These are phyloP conservation scores for Ormyrus nitidulus DNA, from an alignment of 2,888 invertebrate genomes.

Conservation along the genomic window DNA sequence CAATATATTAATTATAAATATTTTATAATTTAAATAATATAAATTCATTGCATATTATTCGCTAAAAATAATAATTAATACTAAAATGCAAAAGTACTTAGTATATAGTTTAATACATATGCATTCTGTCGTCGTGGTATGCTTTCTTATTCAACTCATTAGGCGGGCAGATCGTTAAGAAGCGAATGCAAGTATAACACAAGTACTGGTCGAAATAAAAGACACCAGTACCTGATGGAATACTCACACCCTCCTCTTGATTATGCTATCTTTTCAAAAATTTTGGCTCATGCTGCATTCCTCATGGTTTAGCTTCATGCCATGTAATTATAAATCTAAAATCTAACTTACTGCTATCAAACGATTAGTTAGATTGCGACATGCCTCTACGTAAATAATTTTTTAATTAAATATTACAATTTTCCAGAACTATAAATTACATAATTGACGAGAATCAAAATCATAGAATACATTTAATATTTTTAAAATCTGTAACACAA, in stretches of 20 bases:
- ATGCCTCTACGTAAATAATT: too few relatives aligned
- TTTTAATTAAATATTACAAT: too few relatives aligned
- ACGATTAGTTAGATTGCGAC: too few relatives aligned
- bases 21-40: neutral
- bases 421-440: too few relatives aligned
- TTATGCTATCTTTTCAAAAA: constrained; percentile 72
- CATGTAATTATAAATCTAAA: constrained; percentile 3
- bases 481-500: too few relatives aligned
- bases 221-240: constrained; percentile 99
- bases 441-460: too few relatives aligned
- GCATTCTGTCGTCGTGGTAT: constrained; percentile 67
- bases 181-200: constrained; percentile 91
- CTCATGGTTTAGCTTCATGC: constrained; percentile 45
- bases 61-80: constrained; percentile 38
- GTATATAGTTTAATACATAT: constrained; percentile 66
- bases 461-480: too few relatives aligned
- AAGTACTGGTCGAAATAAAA: constrained; percentile 85
- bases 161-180: constrained; percentile 70
- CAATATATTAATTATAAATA: neutral
- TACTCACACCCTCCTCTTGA: constrained; percentile 89
- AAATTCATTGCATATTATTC: constrained; percentile 39
- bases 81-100: constrained; percentile 44
- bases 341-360: constrained; percentile 13
- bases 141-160: constrained; percentile 57
- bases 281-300: constrained; percentile 69